phyloP scores from a whole-genome alignment of 2,888 invertebrate genomes.

The Dynastes grantii region DNA sequence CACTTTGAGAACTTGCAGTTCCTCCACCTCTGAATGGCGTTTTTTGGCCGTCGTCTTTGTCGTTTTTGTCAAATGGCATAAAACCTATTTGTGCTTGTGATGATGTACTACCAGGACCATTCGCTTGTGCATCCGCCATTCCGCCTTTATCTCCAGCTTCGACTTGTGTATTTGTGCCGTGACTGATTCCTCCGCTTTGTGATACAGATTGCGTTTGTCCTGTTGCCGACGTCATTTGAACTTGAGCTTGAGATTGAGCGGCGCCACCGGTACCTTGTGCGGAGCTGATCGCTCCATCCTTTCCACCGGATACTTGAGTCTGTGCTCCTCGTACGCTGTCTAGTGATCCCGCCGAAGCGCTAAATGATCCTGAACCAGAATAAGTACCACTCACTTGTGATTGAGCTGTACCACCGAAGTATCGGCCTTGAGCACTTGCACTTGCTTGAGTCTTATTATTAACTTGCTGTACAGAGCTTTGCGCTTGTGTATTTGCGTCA shows the following conservation, averaged over 20 bases:
- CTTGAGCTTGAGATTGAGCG: slow-evolving; percentile 85
- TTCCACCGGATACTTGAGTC: slow-evolving; percentile 80
- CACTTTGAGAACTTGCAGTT: slow-evolving; percentile 85
- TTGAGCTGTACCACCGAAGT: slow-evolving; percentile 83
- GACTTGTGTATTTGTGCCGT: slow-evolving; percentile 86
- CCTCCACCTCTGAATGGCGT: slow-evolving; percentile 83
- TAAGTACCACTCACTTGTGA: slow-evolving; percentile 89
- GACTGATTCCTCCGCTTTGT: slow-evolving; percentile 82
- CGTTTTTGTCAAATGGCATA: slow-evolving; percentile 80
- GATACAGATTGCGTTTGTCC: slow-evolving; percentile 85
- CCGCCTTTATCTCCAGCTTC: slow-evolving; percentile 88
- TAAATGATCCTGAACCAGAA: slow-evolving; percentile 84
- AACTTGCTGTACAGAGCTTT: slow-evolving; percentile 75
- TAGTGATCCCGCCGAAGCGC: slow-evolving; percentile 86
- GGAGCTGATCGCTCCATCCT: slow-evolving; percentile 82
- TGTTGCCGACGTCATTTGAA: slow-evolving; percentile 82
- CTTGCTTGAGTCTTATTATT: slow-evolving; percentile 81
- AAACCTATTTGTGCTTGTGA: slow-evolving; percentile 93
- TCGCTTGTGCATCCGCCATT: slow-evolving; percentile 89
- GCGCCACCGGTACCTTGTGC: slow-evolving; percentile 82
- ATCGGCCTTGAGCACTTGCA: slow-evolving; percentile 85
- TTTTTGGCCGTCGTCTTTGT: slow-evolving; percentile 70
- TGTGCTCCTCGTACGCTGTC: slow-evolving; percentile 83
- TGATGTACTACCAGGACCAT: slow-evolving; percentile 87
- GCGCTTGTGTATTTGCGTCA: slow-evolving; percentile 83